Percentiles rank a stretch among this genome's conserved stretches.
Conservation (phyloP, 2,797 vertebrate species). For the Rhinella marina region DNA sequence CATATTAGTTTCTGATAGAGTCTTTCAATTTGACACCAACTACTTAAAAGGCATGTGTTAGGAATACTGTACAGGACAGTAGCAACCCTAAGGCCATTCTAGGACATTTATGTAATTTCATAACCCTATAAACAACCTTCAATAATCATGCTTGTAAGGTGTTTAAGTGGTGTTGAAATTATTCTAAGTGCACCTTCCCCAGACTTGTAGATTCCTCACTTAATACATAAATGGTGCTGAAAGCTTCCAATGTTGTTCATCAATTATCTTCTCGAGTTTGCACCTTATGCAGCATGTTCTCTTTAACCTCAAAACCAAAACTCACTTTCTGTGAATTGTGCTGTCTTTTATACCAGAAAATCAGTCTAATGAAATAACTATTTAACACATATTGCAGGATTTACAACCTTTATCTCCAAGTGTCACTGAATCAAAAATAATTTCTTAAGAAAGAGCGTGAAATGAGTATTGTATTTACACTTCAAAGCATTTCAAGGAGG, state of each 20-base stretch:
- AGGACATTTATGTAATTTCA: not conserved
- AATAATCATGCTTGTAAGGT: not conserved
- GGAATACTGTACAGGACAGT: not conserved
- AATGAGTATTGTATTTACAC: conserved; percentile 25
- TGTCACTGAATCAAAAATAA: conserved; percentile 14
- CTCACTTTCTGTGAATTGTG: not conserved
- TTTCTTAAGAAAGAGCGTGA: not conserved
- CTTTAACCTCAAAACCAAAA: conserved; percentile 6
- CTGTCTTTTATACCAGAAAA: not conserved
- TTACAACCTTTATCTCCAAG: conserved; percentile 23
- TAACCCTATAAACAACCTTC: not conserved
- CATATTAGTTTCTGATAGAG: too few relatives aligned
- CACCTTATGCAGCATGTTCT: not conserved
- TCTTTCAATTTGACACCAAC: too few relatives aligned
- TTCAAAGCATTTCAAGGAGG: not conserved
- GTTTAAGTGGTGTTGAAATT: not conserved
- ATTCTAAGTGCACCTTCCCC: not conserved
- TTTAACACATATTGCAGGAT: conserved; percentile 6
- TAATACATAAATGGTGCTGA: not conserved
- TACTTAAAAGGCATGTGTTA: too few relatives aligned
- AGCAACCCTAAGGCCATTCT: not conserved
- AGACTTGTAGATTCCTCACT: not conserved
- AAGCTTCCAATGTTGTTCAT: not conserved
- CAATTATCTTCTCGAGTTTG: not conserved
- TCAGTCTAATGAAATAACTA: conserved; percentile 19